Evolutionary conservation across 1,140 invertebrate genomes (phyloP), one percentile per base, ranked within the genome.

Genomic region (Lasioglossum baleicum): DNA sequence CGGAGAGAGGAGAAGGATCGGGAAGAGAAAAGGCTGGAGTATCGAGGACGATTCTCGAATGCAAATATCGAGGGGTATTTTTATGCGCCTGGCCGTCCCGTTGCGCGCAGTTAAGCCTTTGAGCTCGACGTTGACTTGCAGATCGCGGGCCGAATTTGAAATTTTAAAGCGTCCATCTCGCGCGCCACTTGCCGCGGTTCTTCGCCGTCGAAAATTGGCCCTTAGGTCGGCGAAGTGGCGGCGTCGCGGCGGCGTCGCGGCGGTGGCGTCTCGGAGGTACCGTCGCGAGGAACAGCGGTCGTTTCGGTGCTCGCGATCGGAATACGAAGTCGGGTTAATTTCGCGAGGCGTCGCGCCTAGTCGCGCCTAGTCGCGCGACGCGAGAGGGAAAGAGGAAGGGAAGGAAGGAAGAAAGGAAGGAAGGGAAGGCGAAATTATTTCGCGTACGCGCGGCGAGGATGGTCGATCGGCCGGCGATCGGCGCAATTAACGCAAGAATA

Each of bases 401-500:
- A n/a, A n/a, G n/a, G n/a, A n/a, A n/a, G n/a, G n/a, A n/a, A n/a
- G n/a, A n/a, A n/a, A n/a, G n/a, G n/a, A n/a, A n/a, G 3, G 10
- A 5, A 35, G 13, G n/a, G 35, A 0, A 15, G 15, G 68, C 58
- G 82, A 84, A 76, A 84, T 76, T 60, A 84, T 84, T 84, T 85
- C 60, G 78, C 77, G 63, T 70, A 35, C 58, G 80, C 82, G 83
- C 76, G 77, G n/a, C n/a, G n/a, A n/a, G n/a, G n/a, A n/a, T n/a
- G n/a, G n/a, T n/a, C 83, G 80, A 88, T 73, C 72, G 79, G 10
- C 72, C 56, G n/a, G n/a, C 71, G 82, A 88, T 84, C 72, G 89
- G 83, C 88, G 86, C 84, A 91, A 91, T 92, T 90, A 91, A 86
- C 85, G 84, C 90, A 88, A 90, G 90, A 91, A 90, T 92, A 91